Conservation (phyloP, 2,888 invertebrate genomes). For the Atrina japonica region DNA sequence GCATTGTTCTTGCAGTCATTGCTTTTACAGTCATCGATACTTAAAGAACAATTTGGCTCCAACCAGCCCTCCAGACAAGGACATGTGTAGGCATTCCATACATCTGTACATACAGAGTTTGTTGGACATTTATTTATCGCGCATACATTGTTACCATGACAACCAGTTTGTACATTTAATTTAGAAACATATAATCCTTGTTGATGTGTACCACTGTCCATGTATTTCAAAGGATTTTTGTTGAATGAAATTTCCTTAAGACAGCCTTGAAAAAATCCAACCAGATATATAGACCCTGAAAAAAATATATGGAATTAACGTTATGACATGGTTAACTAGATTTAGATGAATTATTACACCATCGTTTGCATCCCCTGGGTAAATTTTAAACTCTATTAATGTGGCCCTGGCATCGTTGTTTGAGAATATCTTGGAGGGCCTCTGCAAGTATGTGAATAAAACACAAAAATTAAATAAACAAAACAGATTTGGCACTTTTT, state of each 20-base stretch:
- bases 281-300: slow-evolving; percentile 59
- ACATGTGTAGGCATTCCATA: slow-evolving; percentile 72
- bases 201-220: slow-evolving; percentile 17
- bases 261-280: slow-evolving; percentile 74
- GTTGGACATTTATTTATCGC: slow-evolving; percentile 63
- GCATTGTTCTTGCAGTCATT: slow-evolving; percentile 60
- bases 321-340: too few species aligned
- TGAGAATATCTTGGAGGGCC: too few species aligned
- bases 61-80: slow-evolving; percentile 73
- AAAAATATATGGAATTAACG: too few species aligned
- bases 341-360: too few species aligned
- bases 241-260: slow-evolving; percentile 68
- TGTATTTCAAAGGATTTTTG: slow-evolving; percentile 49
- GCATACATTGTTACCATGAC: slow-evolving; percentile 70
- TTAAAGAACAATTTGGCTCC: slow-evolving; percentile 65
- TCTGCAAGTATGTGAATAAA: too few species aligned
- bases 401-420: too few species aligned
- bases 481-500: too few species aligned
- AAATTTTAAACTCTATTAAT: too few species aligned
- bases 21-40: slow-evolving; percentile 65
- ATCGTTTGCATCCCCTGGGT: too few species aligned
- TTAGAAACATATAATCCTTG: slow-evolving; percentile 47
- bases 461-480: too few species aligned
- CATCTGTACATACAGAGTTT: slow-evolving; percentile 67
- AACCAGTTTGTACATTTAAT: slow-evolving; percentile 57